Evolutionary conservation across 2,797 vertebrate genomes (phyloP), one percentile per base, ranked within the genome.

Genomic region (Pelochelys cantorii): DNA sequence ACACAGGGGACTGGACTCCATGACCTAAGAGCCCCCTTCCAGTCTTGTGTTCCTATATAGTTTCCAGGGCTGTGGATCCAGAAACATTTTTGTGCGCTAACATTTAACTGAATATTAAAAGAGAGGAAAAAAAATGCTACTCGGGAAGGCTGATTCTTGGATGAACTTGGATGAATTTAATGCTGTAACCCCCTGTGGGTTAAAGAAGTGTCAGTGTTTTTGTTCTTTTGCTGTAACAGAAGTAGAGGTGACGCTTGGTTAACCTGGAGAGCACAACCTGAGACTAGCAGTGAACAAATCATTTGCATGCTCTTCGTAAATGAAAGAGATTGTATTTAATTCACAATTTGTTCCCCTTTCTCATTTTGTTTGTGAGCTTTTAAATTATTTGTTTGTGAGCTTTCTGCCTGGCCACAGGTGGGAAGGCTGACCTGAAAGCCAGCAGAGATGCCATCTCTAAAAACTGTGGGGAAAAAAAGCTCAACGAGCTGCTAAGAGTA

Each of bases 11-110:
- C 60, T 62, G 29, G 62, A n/a, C 62, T 65, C 31, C 15, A 65
- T 65, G 62, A 17, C 29, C 15, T 14, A 65, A 27, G 15, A 17
- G 7, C 29, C 14, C 15, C 15, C 62, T 62, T n/a, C 15, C 31
- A 17, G 62, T 31, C 31, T 31, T 65, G 62, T 14, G 15, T 65
- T 65, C 62, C 31, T 65, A 65, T 17, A 59, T 12, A 0, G 86
- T 23, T 48, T 29, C 57, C 57, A 1, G 0, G 0, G 0, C 23
- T 57, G 8, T 78, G 18, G 75, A 25, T 37, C n/a, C 11, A 23
- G 8, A 10, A 3, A 42, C 65, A 37, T 81, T 79, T 15, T 14
- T 80, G 17, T 3, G 53, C 52, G 10, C 25, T 84, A 57, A 83
- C 78, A 2, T 25, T 12, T 12, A 79, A 31, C n/a, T 88, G 14